Evolutionary conservation across 1,140 invertebrate genomes (phyloP).

Genomic region (Chironomus tepperi): DNA sequence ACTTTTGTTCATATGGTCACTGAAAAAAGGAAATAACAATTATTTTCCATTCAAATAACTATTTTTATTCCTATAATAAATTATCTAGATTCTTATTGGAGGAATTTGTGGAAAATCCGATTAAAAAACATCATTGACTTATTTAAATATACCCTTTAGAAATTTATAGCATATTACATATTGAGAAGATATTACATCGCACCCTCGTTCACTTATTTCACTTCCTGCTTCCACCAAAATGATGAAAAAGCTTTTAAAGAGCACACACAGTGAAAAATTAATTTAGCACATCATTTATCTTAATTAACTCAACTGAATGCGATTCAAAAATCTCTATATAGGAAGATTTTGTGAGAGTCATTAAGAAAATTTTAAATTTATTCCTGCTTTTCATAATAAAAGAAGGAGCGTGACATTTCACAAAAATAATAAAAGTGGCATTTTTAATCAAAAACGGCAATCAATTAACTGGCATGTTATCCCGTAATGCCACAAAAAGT

Average conservation of each 20-base stretch:
- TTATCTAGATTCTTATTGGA: conserved; percentile 8
- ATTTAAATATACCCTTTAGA: neutral
- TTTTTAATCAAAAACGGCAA: conserved; percentile 18
- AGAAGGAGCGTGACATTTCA: neutral
- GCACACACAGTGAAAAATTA: neutral
- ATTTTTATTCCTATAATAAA: neutral
- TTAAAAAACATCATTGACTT: neutral
- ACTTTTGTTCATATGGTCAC: too few relatives aligned
- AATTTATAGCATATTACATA: too few relatives aligned
- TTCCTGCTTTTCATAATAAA: neutral
- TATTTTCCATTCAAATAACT: neutral
- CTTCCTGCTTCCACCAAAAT: neutral
- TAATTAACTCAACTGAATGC: conserved; percentile 14
- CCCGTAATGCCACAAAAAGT: conserved; percentile 8
- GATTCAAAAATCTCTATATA: neutral
- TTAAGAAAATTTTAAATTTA: neutral
- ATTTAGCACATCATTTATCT: conserved; percentile 22
- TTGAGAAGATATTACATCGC: neutral
- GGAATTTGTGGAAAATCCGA: neutral
- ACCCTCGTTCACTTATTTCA: neutral
- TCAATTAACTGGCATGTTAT: conserved; percentile 24
- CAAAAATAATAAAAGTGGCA: conserved; percentile 4
- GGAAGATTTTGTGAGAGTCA: neutral
- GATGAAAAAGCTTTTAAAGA: neutral
- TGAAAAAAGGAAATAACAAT: neutral